Percentiles rank a stretch among this genome's conserved stretches.
Evolutionary conservation across 2,113 vertebrate genomes (phyloP).

Genomic region (Melanotaenia duboulayi): DNA sequence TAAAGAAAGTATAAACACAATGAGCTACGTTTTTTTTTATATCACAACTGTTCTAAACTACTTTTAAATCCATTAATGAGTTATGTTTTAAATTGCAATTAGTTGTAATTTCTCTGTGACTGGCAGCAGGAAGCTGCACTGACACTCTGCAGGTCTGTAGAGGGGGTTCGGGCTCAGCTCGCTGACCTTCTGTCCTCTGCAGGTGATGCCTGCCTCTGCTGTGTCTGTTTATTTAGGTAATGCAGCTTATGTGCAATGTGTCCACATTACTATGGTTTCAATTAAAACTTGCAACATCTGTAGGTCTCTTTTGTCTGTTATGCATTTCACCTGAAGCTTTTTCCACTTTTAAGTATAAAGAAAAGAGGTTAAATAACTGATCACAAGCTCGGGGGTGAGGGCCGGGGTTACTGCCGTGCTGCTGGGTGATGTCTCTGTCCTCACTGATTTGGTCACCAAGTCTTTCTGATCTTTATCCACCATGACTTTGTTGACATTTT

Average conservation of each 20-base stretch:
- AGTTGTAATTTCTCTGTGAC: background rate
- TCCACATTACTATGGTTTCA: background rate
- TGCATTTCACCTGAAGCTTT: background rate
- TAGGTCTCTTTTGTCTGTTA: background rate
- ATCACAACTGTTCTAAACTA: background rate
- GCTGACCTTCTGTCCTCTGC: slow-evolving; percentile 3
- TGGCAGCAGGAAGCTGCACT: background rate
- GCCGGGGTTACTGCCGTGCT: slow-evolving; percentile 5
- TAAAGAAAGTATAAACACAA: no score
- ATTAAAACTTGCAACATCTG: background rate
- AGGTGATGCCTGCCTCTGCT: slow-evolving; percentile 2
- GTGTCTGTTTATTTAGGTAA: background rate
- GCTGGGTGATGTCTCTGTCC: slow-evolving; percentile 68
- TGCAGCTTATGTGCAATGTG: background rate
- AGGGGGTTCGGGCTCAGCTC: slow-evolving; percentile 11
- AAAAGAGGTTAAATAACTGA: slow-evolving; percentile 15
- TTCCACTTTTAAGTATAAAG: background rate
- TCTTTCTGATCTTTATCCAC: slow-evolving; percentile 73
- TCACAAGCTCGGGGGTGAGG: slow-evolving; percentile 14
- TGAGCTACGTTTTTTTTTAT: no score
- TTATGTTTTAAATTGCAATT: background rate
- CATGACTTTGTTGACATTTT: slow-evolving; percentile 80
- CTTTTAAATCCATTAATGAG: slow-evolving; percentile 6
- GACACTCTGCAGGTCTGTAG: slow-evolving; percentile 1
- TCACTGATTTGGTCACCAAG: slow-evolving; percentile 57